phyloP scores from a whole-genome alignment of 2,113 vertebrate species.

The Polypterus bichir region DNA sequence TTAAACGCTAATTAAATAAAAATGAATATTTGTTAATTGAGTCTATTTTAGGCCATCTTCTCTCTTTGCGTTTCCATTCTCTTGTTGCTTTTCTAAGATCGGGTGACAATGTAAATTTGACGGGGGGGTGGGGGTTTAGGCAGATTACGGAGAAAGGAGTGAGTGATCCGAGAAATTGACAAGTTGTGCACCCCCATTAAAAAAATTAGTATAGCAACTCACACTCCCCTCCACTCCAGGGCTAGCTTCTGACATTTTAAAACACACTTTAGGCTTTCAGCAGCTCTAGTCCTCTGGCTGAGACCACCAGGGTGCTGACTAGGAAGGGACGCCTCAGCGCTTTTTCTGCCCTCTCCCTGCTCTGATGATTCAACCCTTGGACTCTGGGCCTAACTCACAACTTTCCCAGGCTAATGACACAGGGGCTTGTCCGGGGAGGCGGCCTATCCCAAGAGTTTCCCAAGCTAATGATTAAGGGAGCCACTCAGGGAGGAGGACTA shows the following conservation, averaged over 20 bases:
- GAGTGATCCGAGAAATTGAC: too few species aligned
- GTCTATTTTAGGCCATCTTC: conserved; percentile 28
- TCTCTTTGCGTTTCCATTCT: conserved; percentile 33
- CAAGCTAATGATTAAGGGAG: too few species aligned
- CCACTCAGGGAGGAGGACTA: too few species aligned
- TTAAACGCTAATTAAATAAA: conserved; percentile 37
- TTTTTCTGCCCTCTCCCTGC: conserved; percentile 1
- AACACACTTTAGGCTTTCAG: neutral
- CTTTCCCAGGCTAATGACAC: conserved; percentile 4
- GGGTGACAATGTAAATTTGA: too few species aligned
- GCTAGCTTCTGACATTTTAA: neutral
- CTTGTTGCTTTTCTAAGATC: conserved; percentile 12
- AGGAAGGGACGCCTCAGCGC: conserved; percentile 2
- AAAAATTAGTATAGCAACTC: too few species aligned
- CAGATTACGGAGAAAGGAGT: too few species aligned
- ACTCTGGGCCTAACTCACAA: neutral
- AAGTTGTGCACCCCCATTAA: too few species aligned
- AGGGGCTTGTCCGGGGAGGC: too few species aligned
- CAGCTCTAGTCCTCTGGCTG: neutral
- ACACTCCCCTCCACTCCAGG: neutral
- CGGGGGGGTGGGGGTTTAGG: too few species aligned
- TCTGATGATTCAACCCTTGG: neutral
- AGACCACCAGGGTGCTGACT: rapidly evolving
- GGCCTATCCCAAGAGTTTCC: too few species aligned
- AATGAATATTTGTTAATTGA: conserved; percentile 37